Evolutionary conservation across 1,140 invertebrate species (phyloP), one percentile per base, ranked within the genome.

Genomic region (Coenobita brevimanus): DNA sequence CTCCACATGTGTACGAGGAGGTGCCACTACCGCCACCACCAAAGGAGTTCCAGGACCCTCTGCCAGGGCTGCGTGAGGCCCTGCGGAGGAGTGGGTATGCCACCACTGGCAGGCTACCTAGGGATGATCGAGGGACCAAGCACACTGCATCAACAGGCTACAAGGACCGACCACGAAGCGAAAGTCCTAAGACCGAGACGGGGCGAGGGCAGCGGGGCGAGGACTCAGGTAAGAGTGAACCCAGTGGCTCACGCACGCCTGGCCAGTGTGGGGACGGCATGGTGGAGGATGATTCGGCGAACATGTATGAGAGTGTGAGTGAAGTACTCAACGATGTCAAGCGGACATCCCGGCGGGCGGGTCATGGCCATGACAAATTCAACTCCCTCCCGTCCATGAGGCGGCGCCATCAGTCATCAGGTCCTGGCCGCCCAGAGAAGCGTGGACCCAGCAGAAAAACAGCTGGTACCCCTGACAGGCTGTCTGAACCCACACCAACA

Each of bases 11-110:
- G 21, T 96, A 96, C 91, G 96, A 96, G 91, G 95, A 96, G 91
- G 94, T 97, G 6, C 93, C 95, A 33, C 92, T 96, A 33, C 96
- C 96, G 10, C 96, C 96, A 2, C 89, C 89, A 1, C 96, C 96
- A 0, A 95, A 96, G 91, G 96, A 97, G 93, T 97, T 97, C 91
- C 94, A 96, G 92, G 96, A 97, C 93, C 94, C 95, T 41, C 95
- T 95, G n/a, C 94, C 94, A 6, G 90, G 88, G 1, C 46, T 90
- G 13, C 33, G 87, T 38, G 86, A 84, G 38, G 64, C 89, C 15
- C 67, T 89, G 21, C 82, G 46, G 33, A 43, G 76, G 17, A 84
- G 82, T 30, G 83, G 82, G 15, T 88, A 82, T 89, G 80, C 87
- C 69, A 91, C 89, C 15, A 89, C 89, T 17, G 90, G 90, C 30